Evolutionary conservation across 2,888 invertebrate genomes (phyloP).

Genomic region (Pristionchus maxplancki): DNA sequence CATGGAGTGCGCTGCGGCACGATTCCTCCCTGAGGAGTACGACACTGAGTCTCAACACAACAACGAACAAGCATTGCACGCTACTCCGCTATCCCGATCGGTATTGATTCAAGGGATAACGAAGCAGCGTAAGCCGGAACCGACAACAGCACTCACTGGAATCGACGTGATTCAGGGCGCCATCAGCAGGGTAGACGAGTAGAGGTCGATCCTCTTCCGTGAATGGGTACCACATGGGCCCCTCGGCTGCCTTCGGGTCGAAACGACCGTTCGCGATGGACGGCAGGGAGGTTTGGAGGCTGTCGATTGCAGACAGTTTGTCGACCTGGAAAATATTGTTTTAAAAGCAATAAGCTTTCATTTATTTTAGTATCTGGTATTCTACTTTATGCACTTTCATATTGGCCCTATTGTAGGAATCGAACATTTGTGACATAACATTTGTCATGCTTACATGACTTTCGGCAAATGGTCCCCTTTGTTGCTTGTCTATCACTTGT

Average conservation of each 20-base stretch:
- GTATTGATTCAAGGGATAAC: too few species aligned
- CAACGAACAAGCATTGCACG: too few species aligned
- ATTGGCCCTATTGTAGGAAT: too few species aligned
- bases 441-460: too few species aligned
- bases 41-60: neutral
- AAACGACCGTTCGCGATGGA: conserved; percentile 10
- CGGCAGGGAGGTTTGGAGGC: neutral
- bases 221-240: neutral
- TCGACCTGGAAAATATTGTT: conserved; percentile 9
- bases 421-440: too few species aligned
- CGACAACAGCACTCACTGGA: neutral
- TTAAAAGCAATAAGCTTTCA: too few species aligned
- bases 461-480: neutral
- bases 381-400: too few species aligned
- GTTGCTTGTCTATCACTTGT: neutral
- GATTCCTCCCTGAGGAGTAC: neutral
- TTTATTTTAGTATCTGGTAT: too few species aligned
- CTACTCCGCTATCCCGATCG: too few species aligned
- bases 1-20: neutral
- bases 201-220: neutral
- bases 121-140: too few species aligned
- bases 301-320: neutral
- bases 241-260: neutral
- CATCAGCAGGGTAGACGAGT: neutral
- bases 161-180: neutral